phyloP scores from a whole-genome alignment of 2,113 vertebrate genomes.

The Macrotis lagotis region DNA sequence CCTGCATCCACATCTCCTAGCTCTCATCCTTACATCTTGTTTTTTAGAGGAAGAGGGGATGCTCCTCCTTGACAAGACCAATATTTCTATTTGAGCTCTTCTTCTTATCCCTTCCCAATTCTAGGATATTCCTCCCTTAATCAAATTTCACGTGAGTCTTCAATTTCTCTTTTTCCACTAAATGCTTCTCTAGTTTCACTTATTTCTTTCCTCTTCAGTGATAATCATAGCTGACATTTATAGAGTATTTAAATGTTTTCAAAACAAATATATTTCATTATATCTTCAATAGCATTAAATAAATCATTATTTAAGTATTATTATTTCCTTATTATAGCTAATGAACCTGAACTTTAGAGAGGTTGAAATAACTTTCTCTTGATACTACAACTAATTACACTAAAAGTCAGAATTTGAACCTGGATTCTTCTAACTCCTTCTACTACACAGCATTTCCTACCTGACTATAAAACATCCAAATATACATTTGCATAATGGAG shows the following conservation, averaged over 20 bases:
- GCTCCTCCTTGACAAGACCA: no score
- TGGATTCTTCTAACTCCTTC: neutral
- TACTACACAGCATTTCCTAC: neutral
- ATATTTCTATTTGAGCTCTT: no score
- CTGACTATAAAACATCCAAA: neutral
- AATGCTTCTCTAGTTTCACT: no score
- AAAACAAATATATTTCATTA: neutral
- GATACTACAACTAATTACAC: neutral
- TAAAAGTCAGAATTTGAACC: neutral
- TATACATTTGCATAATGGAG: neutral
- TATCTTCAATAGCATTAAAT: neutral
- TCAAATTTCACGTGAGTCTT: no score
- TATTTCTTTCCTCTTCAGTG: no score
- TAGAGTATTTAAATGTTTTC: no score
- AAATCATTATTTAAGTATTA: neutral
- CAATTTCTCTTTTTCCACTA: no score
- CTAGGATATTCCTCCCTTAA: no score
- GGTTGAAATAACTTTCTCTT: neutral
- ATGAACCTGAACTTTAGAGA: neutral
- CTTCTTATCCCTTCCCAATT: no score
- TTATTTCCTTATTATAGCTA: neutral
- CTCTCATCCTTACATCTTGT: neutral
- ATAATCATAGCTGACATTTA: no score
- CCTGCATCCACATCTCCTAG: neutral
- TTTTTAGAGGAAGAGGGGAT: no score